Percentiles rank a stretch among this genome's conserved stretches.
These are phyloP conservation scores for Bombyx mandarina DNA, from an alignment of 1,140 invertebrate genomes.

Conservation along the genomic window DNA sequence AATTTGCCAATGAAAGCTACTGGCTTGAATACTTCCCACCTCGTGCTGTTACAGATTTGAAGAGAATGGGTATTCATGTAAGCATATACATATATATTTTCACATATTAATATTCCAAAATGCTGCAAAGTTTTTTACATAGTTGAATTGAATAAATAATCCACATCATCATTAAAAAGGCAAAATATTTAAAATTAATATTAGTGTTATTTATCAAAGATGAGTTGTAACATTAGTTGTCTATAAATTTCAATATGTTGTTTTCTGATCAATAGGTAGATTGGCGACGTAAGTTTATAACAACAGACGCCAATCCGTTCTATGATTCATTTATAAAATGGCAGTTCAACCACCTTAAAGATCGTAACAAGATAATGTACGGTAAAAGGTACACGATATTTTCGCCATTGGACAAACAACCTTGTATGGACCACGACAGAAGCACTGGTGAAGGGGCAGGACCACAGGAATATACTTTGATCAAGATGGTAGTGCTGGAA, in stretches of 20 bases:
- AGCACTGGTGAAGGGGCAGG: conserved; percentile 96
- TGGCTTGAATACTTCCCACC: conserved; percentile 99
- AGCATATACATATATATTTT: conserved; percentile 30
- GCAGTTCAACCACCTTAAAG: conserved; percentile 94
- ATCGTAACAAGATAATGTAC: conserved; percentile 92
- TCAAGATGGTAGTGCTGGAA: conserved; percentile 91
- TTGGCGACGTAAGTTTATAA: conserved; percentile 97
- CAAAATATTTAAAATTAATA: no score
- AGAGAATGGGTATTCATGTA: conserved; percentile 91
- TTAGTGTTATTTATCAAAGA: neutral
- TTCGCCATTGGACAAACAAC: conserved; percentile 96
- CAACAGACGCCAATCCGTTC: conserved; percentile 97
- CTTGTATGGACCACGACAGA: conserved; percentile 99
- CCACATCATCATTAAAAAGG: no score
- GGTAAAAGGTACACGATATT: conserved; percentile 98
- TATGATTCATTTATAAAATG: conserved; percentile 98
- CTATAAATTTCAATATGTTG: conserved; percentile 3
- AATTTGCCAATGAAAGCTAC: conserved; percentile 91
- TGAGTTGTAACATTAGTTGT: neutral
- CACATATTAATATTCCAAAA: conserved; percentile 6
- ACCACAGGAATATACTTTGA: conserved; percentile 97
- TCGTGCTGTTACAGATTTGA: conserved; percentile 87
- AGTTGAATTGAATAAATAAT: no score
- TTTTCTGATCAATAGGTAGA: conserved; percentile 78
- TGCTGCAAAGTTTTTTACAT: neutral